Base-by-base conservation (phyloP, 2,797 vertebrate species). In the Poeciliopsis gracilis region DNA sequence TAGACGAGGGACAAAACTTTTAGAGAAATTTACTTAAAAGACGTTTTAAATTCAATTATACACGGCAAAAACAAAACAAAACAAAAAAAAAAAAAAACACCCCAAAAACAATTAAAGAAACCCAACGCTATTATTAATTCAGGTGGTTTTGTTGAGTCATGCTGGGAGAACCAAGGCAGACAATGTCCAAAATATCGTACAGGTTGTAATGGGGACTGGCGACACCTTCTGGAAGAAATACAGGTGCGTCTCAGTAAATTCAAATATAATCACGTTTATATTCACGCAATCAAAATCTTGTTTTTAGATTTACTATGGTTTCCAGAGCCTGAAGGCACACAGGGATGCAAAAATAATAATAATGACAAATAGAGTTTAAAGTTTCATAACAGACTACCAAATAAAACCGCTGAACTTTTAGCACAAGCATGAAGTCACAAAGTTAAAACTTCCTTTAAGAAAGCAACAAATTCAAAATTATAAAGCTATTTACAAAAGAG, bases 171-270 rank as follows among this genome's bases (percentile, higher is more conserved):
- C 49, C 77, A 63, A 83, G 72, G 38, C 10, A 13, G 75, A 83
- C 59, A 78, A 33, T 57, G 73, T 75, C 47, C 70, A 11, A 81
- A 77, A 81, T 25, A 67, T 10, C 8, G 7, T 9, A 18, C 0
- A 33, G 11, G 73, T n/a, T 53, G 25, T 15, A 61, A 6, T 38
- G 53, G 55, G 2, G 18, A 79, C 75, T 77, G 30, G 87, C 81
- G 86, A 81, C 92, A 77, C 38, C 91, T 85, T 1, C 79, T 90
- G 92, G 91, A 55, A 4, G 38, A 76, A 55, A 25, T 38, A 25
- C 25, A 55, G 8, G 36, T 53, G 7, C 49, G 9, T 10, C 49
- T 38, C 36, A 16, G 33, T n/a, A 23, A 36, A 12, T 49, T 51
- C 0, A 16, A 51, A 55, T 53, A 20, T 18, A 33, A 72, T 5